Base-by-base conservation (phyloP, 2,888 invertebrate genomes). In the Fragum fragum region DNA sequence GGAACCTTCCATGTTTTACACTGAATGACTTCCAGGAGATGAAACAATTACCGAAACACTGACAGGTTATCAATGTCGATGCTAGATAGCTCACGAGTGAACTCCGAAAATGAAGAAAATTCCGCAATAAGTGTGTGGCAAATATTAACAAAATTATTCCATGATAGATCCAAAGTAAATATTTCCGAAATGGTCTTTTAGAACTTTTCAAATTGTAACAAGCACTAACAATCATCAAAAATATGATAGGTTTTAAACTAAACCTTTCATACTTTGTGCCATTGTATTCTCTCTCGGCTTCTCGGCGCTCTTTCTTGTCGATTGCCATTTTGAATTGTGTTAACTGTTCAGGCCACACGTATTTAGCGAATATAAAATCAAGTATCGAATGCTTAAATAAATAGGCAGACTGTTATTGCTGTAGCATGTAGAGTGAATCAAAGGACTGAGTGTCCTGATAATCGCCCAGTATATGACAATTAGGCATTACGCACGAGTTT, bases 131-230 rank as follows among this genome's bases (percentile, higher is more conserved):
- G 29, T 61, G 26, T 18, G 18, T 7, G 7, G 26, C n/a, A 28
- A 61, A 32, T 32, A 32, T 61, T n/a, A 32, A n/a, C 28, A 61
- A 7, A 61, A 61, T 32, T 9, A 28, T 1, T 61, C 21, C 16
- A 29, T 61, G 29, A 26, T 61, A 61, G 1, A 32, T 32, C 61
- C 61, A 26, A 14, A 32, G 32, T 18, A 61, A 6, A 11, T 29
- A 6, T 32, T 29, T 61, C 32, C 9, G 26, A 57, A 23, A 32
- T 9, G 11, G 61, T 32, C 32, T 61, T 11, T 28, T 32, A 2
- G 61, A 28, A 28, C n/a, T 61, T 18, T 28, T 61, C 16, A 61
- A 32, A 26, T 61, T 61, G 18, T 61, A 61, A 26, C 61, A 61
- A 26, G 29, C 61, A 61, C 61, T 61, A 14, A 32, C 32, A 2